Conservation (phyloP, 1,140 invertebrate species). For the Meloidogyne floridensis region DNA sequence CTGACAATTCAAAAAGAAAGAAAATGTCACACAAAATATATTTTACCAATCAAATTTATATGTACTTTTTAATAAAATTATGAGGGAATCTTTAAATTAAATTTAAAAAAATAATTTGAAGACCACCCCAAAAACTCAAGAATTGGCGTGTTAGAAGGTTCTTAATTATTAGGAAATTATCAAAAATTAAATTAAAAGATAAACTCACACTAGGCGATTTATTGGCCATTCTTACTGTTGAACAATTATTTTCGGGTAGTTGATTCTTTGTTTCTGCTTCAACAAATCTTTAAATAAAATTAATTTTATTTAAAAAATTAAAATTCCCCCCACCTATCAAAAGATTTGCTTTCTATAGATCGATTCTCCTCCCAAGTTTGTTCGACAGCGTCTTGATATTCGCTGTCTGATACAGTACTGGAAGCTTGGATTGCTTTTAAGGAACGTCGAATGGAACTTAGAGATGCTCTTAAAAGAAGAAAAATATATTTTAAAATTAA, state of each 20-base stretch:
- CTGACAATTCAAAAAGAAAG: background rate
- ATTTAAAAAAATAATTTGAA: background rate
- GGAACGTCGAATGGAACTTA: background rate
- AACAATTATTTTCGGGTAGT: background rate
- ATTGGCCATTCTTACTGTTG: background rate
- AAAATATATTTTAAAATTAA: background rate
- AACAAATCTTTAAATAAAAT: background rate
- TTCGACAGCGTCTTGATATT: slow-evolving; percentile 1
- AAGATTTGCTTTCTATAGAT: background rate
- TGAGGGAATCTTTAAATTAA: too few relatives aligned
- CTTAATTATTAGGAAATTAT: too few relatives aligned
- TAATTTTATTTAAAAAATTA: background rate
- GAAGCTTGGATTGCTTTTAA: slow-evolving; percentile 1
- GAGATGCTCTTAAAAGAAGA: background rate
- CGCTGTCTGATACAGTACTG: slow-evolving; percentile 5
- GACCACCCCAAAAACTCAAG: too few relatives aligned
- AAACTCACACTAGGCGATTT: background rate
- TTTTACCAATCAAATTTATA: background rate
- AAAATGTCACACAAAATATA: background rate
- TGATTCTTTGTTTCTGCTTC: background rate
- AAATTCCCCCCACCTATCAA: background rate
- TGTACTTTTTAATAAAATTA: background rate
- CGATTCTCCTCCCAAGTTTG: background rate
- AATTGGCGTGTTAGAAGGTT: too few relatives aligned
- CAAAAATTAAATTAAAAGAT: background rate